A percentile compares a stretch with the other conserved stretches of the same genome.
Evolutionary conservation across 2,113 vertebrate genomes (phyloP).

Genomic region (Uria aalge): DNA sequence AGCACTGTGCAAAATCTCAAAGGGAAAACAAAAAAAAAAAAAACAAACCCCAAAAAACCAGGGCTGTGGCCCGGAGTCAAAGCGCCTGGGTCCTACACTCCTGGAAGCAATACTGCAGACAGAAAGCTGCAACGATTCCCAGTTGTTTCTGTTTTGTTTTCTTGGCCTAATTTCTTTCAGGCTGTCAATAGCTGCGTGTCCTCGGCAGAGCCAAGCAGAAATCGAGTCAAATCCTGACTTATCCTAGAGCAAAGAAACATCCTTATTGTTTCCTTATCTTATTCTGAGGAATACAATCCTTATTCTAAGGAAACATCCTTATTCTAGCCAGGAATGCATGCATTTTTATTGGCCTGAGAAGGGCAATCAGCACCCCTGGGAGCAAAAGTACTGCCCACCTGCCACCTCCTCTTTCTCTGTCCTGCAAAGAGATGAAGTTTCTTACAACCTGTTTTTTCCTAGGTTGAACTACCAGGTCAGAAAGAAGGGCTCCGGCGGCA

Average conservation of each 20-base stretch:
- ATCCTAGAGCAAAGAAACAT: background rate
- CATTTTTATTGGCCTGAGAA: background rate
- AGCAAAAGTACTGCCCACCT: background rate
- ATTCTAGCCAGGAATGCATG: background rate
- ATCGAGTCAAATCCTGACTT: background rate
- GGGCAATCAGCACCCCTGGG: accelerated
- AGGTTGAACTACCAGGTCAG: background rate
- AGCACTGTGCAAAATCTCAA: background rate
- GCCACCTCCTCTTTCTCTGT: background rate
- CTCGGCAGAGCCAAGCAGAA: background rate
- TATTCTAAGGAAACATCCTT: background rate
- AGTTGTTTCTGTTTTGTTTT: background rate
- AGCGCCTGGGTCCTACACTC: background rate
- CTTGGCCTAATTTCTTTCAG: slow-evolving; percentile 30
- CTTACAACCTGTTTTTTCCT: background rate
- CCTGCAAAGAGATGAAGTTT: background rate
- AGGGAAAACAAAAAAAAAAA: background rate
- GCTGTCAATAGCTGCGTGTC: background rate
- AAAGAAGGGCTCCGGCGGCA: accelerated
- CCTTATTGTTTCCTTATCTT: background rate
- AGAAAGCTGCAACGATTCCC: background rate
- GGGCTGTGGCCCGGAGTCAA: background rate
- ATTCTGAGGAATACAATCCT: too few species aligned
- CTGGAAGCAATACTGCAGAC: background rate
- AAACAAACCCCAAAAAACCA: background rate